Base-by-base conservation (phyloP, 2,113 vertebrate genomes). In the Nothocercus nigrocapillus region DNA sequence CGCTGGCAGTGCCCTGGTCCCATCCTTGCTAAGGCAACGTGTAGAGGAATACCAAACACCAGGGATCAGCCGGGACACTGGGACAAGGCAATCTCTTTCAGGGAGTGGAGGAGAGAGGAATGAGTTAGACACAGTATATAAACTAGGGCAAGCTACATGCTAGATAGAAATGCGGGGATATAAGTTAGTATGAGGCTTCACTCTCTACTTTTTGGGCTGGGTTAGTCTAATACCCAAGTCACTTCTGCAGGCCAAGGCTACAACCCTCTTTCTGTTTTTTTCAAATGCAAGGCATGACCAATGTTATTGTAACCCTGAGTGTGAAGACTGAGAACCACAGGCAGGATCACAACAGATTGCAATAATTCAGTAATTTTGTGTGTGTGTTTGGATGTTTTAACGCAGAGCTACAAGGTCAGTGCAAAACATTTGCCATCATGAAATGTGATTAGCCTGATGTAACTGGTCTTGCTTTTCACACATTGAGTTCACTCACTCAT, bases 1-100 rank as follows among this genome's bases (percentile, higher is more conserved):
- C 1, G 1, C 0, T 53, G 77, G 28, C 80, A 83, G 42, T 3
- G 4, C 28, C 2, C 1, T 34, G 80, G 68, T 53, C 53, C 1
- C 1, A 64, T 12, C 6, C 47, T 58, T 1, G 0, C 38, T 54
- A 76, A 82, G 42, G 36, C 13, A 27, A 45, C 16, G 19, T 34
- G 36, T 72, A 72, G 62, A 17, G 38, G 16, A 79, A 68, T 21
- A 42, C 24, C 17, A 40, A 27, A 11, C 67, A 40, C 45, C 1
- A 12, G 4, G 47, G 21, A 56, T 34, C 20, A 2, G 1, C 25
- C 21, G 6, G 30, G 8, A 12, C 1, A 2, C 32, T 62, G 51
- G 73, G 36, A 24, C 15, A 36, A 53, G 27, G 19, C 8, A 5
- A 19, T 4, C 13, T 7, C 61, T 74, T 74, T 53, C 53, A 83